Base-by-base conservation (phyloP, 2,888 invertebrate genomes). In the Diaphora mendica region DNA sequence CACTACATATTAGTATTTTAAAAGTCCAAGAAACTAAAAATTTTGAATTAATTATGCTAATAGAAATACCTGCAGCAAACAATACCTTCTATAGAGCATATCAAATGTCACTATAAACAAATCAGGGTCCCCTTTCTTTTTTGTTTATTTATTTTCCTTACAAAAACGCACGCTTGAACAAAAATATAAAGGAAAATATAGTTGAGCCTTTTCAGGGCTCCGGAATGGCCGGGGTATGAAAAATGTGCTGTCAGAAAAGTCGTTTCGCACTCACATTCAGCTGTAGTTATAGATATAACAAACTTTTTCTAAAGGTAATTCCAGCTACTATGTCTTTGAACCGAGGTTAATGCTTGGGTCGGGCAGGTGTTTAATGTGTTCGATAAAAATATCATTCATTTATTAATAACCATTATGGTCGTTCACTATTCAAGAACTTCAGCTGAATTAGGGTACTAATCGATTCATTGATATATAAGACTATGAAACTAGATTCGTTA, bases 241-340 rank as follows among this genome's bases (percentile, higher is more conserved):
- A 90, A 88, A 90, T 90, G 86, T 82, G 79, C 85, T 88, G 89
- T 88, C 88, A 86, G 81, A 82, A 73, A 84, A 85, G 85, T 85
- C 85, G 82, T 84, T 86, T 80, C 78, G 75, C 77, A 79, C 74
- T 76, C 76, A 81, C 78, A 81, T 85, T 79, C 78, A 80, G 79
- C 64, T 81, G 79, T 79, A 81, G 74, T 64, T 70, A 66, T 62
- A 35, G 20, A 23, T 48, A 64, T 48, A 55, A 72, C 65, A 70
- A 15, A 51, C 65, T 71, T 69, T 72, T 75, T 74, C 62, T 48
- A 72, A 75, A 77, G 75, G 71, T 76, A 75, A 75, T 76, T 68
- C 55, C 30, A 71, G 74, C 64, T 66, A 23, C 70, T 78, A 77
- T 73, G 67, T 48, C 35, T 42, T 70, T 70, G 42, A 42, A 39